A percentile compares a stretch with the other conserved stretches of the same genome.
These are phyloP conservation scores for Clarias magur DNA, from an alignment of 2,113 vertebrate genomes.

Conservation along the genomic window DNA sequence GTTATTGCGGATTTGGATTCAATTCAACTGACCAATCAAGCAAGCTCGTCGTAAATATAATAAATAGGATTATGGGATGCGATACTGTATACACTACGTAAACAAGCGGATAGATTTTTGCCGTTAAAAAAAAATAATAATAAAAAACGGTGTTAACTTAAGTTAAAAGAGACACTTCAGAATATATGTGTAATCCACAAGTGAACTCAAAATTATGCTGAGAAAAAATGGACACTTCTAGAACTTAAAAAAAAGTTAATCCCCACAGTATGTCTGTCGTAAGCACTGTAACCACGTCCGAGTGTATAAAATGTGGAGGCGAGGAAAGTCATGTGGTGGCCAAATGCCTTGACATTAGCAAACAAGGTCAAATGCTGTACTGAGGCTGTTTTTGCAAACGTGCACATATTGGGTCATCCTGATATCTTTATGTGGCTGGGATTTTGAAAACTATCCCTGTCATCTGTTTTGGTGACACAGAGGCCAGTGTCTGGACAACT, in stretches of 20 bases:
- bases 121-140: neutral
- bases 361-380: slow-evolving; percentile 4
- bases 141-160: no score
- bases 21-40: neutral
- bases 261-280: neutral
- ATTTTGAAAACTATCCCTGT: slow-evolving; percentile 22
- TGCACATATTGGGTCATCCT: slow-evolving; percentile 2
- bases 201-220: neutral
- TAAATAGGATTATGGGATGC: neutral
- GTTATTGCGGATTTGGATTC: slow-evolving; percentile 1
- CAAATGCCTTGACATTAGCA: slow-evolving; percentile 16
- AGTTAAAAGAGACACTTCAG: no score
- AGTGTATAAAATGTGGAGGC: neutral
- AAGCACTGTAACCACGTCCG: neutral
- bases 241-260: neutral
- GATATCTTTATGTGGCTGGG: neutral
- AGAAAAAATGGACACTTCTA: neutral
- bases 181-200: neutral
- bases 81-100: neutral
- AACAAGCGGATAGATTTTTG: neutral
- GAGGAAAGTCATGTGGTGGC: neutral
- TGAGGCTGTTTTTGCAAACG: neutral
- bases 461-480: neutral
- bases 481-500: slow-evolving; percentile 1
- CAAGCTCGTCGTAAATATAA: neutral